phyloP scores from a whole-genome alignment of 53 echinoderm and acorn worm genomes.

The Holothuria scabra region DNA sequence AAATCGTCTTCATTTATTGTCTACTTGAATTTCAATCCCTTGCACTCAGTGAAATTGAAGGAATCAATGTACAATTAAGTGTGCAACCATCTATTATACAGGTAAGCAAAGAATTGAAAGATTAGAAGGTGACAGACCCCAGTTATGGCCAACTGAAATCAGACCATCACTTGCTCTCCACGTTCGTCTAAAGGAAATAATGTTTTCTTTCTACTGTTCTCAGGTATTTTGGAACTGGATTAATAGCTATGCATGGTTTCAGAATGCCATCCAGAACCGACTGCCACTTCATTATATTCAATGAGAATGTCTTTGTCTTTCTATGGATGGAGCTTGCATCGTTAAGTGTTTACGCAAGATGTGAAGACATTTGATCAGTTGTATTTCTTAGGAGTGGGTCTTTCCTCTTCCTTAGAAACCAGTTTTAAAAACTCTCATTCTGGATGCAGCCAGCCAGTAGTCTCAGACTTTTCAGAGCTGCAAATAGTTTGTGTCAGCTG shows the following conservation, averaged over 20 bases:
- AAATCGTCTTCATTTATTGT: no score
- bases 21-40: no score
- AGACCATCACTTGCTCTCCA: no score
- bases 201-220: neutral
- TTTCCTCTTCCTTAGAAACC: neutral
- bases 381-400: neutral
- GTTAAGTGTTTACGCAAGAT: constrained; percentile 84
- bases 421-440: neutral
- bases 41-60: no score
- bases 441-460: neutral
- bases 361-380: constrained; percentile 51
- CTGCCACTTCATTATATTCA: constrained; percentile 84
- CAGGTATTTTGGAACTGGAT: constrained; percentile 88
- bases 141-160: no score
- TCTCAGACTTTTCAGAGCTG: no score
- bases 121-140: no score
- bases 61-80: no score
- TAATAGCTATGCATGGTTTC: constrained; percentile 96
- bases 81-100: no score
- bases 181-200: no score
- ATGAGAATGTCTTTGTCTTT: constrained; percentile 82
- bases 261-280: constrained; percentile 85
- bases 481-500: no score
- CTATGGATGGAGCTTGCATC: constrained; percentile 91
- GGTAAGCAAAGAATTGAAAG: no score